Evolutionary conservation across 1,140 invertebrate genomes (phyloP), one percentile per base, ranked within the genome.

Genomic region (Oscheius sp.): DNA sequence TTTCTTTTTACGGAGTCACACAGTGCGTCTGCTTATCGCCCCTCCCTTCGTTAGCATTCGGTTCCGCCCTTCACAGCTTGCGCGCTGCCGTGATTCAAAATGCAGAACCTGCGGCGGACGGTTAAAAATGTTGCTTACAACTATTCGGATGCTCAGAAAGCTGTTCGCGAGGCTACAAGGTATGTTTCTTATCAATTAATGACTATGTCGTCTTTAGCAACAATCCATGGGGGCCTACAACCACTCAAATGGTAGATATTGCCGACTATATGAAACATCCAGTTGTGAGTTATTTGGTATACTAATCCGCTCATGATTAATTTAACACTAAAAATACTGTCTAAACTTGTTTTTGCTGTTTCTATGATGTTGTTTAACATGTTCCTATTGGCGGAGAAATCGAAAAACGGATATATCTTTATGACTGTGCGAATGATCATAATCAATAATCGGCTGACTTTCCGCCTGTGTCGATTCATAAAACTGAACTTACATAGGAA

Each of bases 241-340:
- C 93, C 82, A 97, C 94, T 0, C 88, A 99, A 36, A 99, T 99
- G 96, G 91, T 93, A 74, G 96, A 99, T 88, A 96, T 99, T 79
- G 95, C 95, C 78, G 96, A 99, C 86, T 88, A 98, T 73, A 99
- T 96, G 4, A 96, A 99, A 88, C 98, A 99, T 88, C 93, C 95
- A 66, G 93, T 98, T 80, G 32, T 63, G 35, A 13, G 61, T 15
- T n/a, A 63, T n/a, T n/a, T 32, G 13, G 7, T 7, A 29, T 13
- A 29, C 18, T 42, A 63, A 10, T 34, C 32, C 15, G 23, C 29
- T 7, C 28, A 20, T 23, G 7, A 13, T 63, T 10, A 29, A 23
- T 45, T 45, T 15, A 45, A 18, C 42, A 45, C 0, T 18, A 45
- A 45, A 18, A 18, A 45, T 45, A 45, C 18, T 15, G 15, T 45